Conservation (phyloP, 2,113 vertebrate species). For the Miniopterus natalensis region DNA sequence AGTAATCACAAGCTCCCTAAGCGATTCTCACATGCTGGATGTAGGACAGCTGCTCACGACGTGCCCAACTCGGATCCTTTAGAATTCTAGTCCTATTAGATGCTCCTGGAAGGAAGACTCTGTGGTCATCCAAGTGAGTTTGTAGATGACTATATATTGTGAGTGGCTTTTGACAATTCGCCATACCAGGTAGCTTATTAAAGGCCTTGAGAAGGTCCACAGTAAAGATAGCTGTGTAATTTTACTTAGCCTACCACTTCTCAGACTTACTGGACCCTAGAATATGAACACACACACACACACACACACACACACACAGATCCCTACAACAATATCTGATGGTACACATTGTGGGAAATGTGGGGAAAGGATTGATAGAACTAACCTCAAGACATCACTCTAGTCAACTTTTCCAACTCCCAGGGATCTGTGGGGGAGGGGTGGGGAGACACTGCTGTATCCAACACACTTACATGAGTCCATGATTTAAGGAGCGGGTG, state of each 20-base stretch:
- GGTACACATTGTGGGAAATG: not conserved
- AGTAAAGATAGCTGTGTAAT: not conserved
- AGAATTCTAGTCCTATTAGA: not conserved
- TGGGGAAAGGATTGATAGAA: not conserved
- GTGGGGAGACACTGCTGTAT: not conserved
- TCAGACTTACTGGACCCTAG: constrained; percentile 1
- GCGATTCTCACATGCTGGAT: not conserved
- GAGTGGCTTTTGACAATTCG: not conserved
- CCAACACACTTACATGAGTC: not conserved
- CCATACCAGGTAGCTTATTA: not conserved
- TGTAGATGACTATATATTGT: not conserved
- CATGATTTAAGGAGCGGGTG: not conserved
- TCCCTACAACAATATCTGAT: not conserved
- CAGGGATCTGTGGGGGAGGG: not conserved
- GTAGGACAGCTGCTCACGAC: not conserved
- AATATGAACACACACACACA: not conserved
- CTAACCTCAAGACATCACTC: not conserved
- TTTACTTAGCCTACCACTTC: constrained; percentile 5
- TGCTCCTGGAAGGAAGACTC: not conserved
- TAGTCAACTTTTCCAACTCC: not conserved
- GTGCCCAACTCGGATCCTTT: not conserved
- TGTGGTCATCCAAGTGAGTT: not conserved
- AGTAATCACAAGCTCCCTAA: not conserved
- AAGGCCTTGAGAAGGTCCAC: not conserved
- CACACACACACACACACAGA: too few species aligned